A percentile compares a stretch with the other conserved stretches of the same genome.
phyloP scores from a whole-genome alignment of 2,797 vertebrate genomes.

The Acrossocheilus fasciatus region DNA sequence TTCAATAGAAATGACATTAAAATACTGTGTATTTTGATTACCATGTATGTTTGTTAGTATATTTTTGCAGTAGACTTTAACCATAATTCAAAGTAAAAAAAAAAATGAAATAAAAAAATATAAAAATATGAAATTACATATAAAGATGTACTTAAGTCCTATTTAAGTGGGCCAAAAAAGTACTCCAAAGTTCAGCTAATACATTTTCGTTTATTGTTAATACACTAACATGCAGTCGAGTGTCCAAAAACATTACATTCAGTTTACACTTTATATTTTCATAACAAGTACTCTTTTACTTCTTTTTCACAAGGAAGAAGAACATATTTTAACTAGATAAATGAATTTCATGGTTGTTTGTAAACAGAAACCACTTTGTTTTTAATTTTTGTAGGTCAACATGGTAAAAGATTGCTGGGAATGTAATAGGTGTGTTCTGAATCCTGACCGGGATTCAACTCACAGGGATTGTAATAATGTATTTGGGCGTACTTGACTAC shows the following conservation, averaged over 20 bases:
- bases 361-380: slow-evolving; percentile 12
- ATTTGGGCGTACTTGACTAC: slow-evolving; percentile 13
- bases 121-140: background rate
- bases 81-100: background rate
- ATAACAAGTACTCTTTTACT: background rate
- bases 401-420: slow-evolving; percentile 4
- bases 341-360: background rate
- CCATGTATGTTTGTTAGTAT: too few species aligned
- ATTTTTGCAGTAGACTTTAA: background rate
- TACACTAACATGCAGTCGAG: background rate
- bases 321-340: slow-evolving; percentile 17
- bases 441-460: background rate
- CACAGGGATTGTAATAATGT: slow-evolving; percentile 13
- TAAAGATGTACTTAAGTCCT: background rate
- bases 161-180: background rate
- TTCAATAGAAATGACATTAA: background rate
- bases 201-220: background rate
- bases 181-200: background rate
- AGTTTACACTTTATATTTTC: background rate
- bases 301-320: background rate
- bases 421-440: slow-evolving; percentile 5
- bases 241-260: background rate
- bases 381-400: background rate
- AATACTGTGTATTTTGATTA: too few species aligned
- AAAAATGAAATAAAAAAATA: background rate